Evolutionary conservation across 2,888 invertebrate species (phyloP).

Genomic region (Cheilosia soror): DNA sequence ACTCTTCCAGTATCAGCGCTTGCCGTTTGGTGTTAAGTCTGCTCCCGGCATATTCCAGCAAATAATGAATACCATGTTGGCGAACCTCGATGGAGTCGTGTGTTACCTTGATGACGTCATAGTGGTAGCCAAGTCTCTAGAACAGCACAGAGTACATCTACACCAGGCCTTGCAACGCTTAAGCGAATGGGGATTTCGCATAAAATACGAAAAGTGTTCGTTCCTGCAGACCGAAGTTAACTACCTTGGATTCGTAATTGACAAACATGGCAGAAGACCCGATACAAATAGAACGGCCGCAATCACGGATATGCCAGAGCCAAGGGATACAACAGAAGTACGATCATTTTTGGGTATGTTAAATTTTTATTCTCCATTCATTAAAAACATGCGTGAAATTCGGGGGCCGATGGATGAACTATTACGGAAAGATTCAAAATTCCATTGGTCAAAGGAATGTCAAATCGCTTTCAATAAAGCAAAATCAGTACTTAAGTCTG

Average conservation of each 20-base stretch:
- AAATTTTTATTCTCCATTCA: constrained; percentile 34
- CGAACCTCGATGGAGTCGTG: constrained; percentile 31
- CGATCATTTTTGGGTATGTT: constrained; percentile 48
- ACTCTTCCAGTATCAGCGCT: no score
- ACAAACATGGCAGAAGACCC: constrained; percentile 27
- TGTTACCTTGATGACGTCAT: constrained; percentile 43
- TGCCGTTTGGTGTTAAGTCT: no score
- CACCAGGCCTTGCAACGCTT: constrained; percentile 20
- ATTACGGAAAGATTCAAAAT: constrained; percentile 5
- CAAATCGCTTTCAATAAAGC: constrained; percentile 20
- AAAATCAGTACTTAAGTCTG: constrained; percentile 16
- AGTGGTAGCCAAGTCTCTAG: constrained; percentile 9
- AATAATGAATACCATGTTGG: constrained; percentile 71
- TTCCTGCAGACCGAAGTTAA: no score
- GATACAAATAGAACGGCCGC: constrained; percentile 18
- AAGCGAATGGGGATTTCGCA: no score
- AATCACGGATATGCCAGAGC: constrained; percentile 53
- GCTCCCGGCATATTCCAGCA: constrained; percentile 74
- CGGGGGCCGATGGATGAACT: constrained; percentile 4
- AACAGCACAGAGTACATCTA: constrained; percentile 22
- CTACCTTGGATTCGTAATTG: constrained; percentile 20
- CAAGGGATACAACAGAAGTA: constrained; percentile 53
- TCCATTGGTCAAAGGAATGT: constrained; percentile 28
- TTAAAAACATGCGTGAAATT: constrained; percentile 36
- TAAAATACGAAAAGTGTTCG: no score